These are phyloP conservation scores for Acyrthosiphon pisum DNA, from an alignment of 1,140 invertebrate genomes.

Conservation along the genomic window DNA sequence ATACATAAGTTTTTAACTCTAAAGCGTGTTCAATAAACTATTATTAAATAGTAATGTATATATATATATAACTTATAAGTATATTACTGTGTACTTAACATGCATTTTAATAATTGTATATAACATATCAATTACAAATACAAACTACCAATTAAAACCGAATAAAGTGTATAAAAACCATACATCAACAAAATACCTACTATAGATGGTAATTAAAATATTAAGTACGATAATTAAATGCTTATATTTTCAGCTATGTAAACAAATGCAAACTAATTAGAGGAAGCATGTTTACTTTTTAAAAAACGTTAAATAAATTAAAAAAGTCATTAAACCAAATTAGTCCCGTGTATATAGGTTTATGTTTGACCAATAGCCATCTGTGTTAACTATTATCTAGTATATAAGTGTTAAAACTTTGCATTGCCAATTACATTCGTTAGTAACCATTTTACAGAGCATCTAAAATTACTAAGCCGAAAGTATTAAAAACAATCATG, in stretches of 20 bases:
- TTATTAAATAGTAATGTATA: not conserved
- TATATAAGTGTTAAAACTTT: not conserved
- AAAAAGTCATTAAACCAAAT: slow-evolving; percentile 30
- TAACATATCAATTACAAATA: not conserved
- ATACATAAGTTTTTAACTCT: not conserved
- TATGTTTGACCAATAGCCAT: not conserved
- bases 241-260: slow-evolving; percentile 5
- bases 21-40: not conserved
- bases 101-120: not conserved
- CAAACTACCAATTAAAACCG: not conserved
- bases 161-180: not conserved
- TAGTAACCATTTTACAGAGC: not conserved
- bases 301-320: not conserved
- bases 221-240: not conserved
- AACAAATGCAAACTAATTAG: slow-evolving; percentile 6
- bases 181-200: not conserved
- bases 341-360: not conserved
- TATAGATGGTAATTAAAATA: slow-evolving; percentile 31
- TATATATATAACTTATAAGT: not conserved
- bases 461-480: not conserved
- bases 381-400: slow-evolving; percentile 12
- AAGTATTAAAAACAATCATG: slow-evolving; percentile 25
- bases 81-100: not conserved
- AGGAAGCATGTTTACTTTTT: not conserved
- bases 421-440: not conserved